phyloP scores from a whole-genome alignment of 1,140 invertebrate genomes.

The Meloidogyne chitwoodi region DNA sequence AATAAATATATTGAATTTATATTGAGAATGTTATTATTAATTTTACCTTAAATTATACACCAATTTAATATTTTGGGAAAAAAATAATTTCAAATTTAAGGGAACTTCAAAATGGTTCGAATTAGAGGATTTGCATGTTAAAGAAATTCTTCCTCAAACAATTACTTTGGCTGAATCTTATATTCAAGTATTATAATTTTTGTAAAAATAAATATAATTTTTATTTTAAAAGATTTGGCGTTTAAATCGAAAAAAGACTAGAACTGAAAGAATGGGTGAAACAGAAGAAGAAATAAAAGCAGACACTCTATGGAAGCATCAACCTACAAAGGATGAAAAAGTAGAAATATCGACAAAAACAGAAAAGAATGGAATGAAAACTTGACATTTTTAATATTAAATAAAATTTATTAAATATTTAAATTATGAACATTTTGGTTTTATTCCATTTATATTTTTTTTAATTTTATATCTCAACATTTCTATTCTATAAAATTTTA shows the following conservation, averaged over 20 bases:
- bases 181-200: constrained; percentile 73
- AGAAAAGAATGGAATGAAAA: background rate
- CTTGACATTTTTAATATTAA: background rate
- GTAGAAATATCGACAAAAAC: background rate
- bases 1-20: constrained; percentile 16
- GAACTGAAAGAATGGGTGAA: constrained; percentile 45
- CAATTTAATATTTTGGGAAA: background rate
- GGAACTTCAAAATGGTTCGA: constrained; percentile 80
- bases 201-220: constrained; percentile 14
- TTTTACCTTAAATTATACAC: too few relatives aligned
- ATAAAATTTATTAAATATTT: background rate
- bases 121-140: constrained; percentile 97
- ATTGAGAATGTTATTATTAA: too few relatives aligned
- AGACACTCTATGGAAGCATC: background rate
- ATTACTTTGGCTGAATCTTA: constrained; percentile 98
- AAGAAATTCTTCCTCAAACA: constrained; percentile 96
- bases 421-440: background rate
- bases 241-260: constrained; percentile 42
- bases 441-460: background rate
- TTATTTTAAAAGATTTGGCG: constrained; percentile 38
- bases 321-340: background rate
- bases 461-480: background rate
- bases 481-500: background rate
- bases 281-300: constrained; percentile 8
- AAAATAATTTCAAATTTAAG: constrained; percentile 56